Conservation (phyloP, 2,888 invertebrate species). For the Tenthredo livida region DNA sequence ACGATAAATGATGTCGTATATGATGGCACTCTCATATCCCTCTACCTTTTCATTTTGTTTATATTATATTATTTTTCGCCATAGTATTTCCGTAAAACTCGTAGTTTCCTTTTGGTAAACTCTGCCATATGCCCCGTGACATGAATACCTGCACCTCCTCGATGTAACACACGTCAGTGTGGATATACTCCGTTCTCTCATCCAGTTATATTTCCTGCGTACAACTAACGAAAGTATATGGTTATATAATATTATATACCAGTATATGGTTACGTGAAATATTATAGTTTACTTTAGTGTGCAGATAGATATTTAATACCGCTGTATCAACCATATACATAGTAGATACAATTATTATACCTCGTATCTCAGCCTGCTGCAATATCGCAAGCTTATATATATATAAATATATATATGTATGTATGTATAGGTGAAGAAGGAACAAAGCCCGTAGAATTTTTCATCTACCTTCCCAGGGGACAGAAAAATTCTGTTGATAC, state of each 20-base stretch:
- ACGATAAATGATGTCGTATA: neutral
- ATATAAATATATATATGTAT: neutral
- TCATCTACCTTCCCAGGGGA: conserved; percentile 14
- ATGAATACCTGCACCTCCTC: neutral
- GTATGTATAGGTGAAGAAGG: neutral
- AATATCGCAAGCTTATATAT: neutral
- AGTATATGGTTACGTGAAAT: neutral
- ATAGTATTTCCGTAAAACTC: neutral
- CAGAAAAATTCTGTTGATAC: conserved; percentile 21
- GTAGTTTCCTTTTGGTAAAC: neutral
- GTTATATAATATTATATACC: too few relatives aligned
- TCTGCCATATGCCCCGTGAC: neutral
- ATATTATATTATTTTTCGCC: neutral
- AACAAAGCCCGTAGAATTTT: neutral
- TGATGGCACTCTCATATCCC: neutral
- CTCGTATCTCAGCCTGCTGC: neutral
- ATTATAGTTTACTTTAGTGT: too few relatives aligned
- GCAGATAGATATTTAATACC: neutral
- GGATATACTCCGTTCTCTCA: too few relatives aligned
- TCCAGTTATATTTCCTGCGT: neutral
- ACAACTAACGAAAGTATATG: too few relatives aligned
- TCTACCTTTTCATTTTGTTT: neutral
- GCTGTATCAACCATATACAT: neutral
- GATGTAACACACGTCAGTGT: too few relatives aligned
- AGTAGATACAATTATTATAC: neutral